Evolutionary conservation across 2,113 vertebrate species (phyloP), one percentile per base, ranked within the genome.

Genomic region (Terrapene triunguis): DNA sequence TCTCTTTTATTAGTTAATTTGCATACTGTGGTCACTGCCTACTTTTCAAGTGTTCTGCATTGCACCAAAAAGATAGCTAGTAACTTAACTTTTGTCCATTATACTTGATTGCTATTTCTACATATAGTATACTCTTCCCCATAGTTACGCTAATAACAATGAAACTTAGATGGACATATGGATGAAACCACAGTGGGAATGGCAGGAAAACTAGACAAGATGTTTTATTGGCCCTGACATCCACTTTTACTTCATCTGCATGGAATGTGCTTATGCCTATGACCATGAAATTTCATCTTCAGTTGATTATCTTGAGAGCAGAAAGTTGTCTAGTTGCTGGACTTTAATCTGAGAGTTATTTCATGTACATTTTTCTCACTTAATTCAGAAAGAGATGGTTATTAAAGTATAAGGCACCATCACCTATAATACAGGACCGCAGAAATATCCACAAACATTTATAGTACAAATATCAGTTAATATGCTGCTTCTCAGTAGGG

Each of bases 221-320:
- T 89, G 10, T 19, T 89, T 96, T 94, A 74, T 82, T 97, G 86
- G 78, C 59, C 82, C 80, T 87, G 65, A 83, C 38, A 85, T 83
- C 96, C 90, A 91, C 42, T 59, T 96, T 92, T 94, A 48, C 54
- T 96, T 90, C 88, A 90, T 79, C 21, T 95, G 6, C 57, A 82
- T 78, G 29, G 47, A 81, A 76, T 78, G 51, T 95, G 62, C 89
- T 82, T 59, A 69, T 78, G 82, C 44, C 44, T 85, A 85, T 87
- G 86, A 55, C 27, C 3, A 0, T 94, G 89, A 84, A 95, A 86
- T 89, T 96, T 97, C 51, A 89, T 89, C 86, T 93, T 94, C 93
- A 88, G 4, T 89, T 92, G 82, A 54, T 92, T 97, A 78, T 57
- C 87, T 94, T 2, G 12, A 92, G 48, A 90, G 65, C 29, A 76